Evolutionary conservation across 2,797 vertebrate species (phyloP).

Genomic region (Australoheros facetus): DNA sequence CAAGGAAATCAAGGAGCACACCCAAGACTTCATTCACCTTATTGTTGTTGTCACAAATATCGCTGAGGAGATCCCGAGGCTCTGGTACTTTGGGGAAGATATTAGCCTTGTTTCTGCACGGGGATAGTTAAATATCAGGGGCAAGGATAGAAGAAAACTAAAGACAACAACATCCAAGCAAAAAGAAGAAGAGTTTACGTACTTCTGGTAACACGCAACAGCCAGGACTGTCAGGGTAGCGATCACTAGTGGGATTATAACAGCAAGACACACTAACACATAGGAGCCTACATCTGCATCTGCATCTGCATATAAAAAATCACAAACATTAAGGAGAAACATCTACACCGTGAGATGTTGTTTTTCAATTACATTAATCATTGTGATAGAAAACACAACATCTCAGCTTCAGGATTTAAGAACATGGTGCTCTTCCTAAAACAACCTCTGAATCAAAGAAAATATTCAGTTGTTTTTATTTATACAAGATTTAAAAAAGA

Average conservation of each 20-base stretch:
- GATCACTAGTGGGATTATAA: constrained; percentile 38
- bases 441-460: no score
- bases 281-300: rapidly evolving
- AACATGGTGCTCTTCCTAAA: no score
- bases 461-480: background rate
- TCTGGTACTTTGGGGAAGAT: constrained; percentile 62
- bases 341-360: background rate
- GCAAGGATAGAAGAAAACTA: background rate
- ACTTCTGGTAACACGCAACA: constrained; percentile 53
- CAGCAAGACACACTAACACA: rapidly evolving
- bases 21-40: constrained; percentile 36
- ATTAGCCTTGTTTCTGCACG: constrained; percentile 50
- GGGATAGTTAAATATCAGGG: constrained; percentile 11
- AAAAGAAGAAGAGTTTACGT: background rate
- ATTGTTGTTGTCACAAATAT: constrained; percentile 55
- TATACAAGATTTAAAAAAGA: background rate
- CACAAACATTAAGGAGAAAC: background rate
- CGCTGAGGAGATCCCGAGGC: constrained; percentile 59
- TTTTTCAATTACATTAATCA: background rate
- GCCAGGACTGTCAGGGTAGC: constrained; percentile 1
- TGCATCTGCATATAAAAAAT: background rate
- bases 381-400: background rate
- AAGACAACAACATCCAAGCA: background rate
- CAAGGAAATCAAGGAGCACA: background rate
- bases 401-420: background rate